Evolutionary conservation across 2,113 vertebrate species (phyloP).

Genomic region (Psilopogon haemacephalus): DNA sequence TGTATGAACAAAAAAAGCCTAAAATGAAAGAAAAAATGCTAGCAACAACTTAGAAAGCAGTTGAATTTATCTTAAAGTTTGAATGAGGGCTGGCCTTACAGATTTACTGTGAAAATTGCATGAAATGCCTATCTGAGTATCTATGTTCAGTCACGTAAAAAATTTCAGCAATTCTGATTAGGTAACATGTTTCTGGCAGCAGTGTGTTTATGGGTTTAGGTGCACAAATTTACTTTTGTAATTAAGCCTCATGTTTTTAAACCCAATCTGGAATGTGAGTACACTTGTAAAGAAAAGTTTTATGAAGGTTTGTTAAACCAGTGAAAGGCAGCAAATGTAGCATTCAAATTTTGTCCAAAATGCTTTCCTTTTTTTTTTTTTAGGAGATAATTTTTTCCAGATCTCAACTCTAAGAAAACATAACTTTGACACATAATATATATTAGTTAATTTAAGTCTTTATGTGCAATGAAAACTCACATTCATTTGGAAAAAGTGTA

Average conservation of each 20-base stretch:
- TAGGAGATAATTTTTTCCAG: too few species aligned
- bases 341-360: not conserved
- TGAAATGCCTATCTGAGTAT: not conserved
- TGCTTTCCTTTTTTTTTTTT: not conserved
- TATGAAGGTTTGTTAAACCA: not conserved
- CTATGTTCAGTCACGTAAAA: not conserved
- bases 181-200: not conserved
- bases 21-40: not conserved
- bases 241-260: not conserved
- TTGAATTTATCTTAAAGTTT: not conserved
- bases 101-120: not conserved
- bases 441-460: too few species aligned
- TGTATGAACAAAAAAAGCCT: not conserved
- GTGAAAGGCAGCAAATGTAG: not conserved
- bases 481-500: too few species aligned
- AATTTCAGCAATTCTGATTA: not conserved
- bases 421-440: too few species aligned
- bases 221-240: not conserved
- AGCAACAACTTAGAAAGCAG: not conserved
- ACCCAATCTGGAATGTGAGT: not conserved
- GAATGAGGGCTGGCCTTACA: not conserved
- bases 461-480: too few species aligned
- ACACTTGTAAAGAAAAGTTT: not conserved
- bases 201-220: not conserved
- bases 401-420: too few species aligned